phyloP scores from a whole-genome alignment of 2,888 invertebrate species.

The Nasonovia ribisnigri region DNA sequence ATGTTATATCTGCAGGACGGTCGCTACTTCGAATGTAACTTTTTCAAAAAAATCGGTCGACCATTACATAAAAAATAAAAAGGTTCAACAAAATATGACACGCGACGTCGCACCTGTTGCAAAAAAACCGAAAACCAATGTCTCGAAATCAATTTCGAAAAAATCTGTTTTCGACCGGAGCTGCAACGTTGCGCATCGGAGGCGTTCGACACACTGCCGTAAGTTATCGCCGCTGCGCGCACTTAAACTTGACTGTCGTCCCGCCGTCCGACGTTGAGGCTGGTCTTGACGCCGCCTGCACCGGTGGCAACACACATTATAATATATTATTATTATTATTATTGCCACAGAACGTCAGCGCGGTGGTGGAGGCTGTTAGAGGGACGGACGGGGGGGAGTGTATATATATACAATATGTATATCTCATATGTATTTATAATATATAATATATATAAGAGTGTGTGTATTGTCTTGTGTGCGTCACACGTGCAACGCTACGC shows the following conservation, averaged over 20 bases:
- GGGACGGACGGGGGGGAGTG: not conserved
- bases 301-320: slow-evolving; percentile 18
- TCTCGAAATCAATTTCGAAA: slow-evolving; percentile 12
- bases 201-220: not conserved
- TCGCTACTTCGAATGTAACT: not conserved
- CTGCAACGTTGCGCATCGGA: not conserved
- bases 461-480: not conserved
- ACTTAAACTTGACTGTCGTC: slow-evolving; percentile 43
- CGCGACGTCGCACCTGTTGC: not conserved
- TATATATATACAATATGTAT: not conserved
- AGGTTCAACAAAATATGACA: not conserved
- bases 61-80: not conserved
- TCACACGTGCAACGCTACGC: not conserved
- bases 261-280: slow-evolving; percentile 35
- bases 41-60: not conserved
- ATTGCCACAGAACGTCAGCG: not conserved
- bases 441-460: not conserved
- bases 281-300: slow-evolving; percentile 41
- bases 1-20: not conserved
- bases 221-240: not conserved
- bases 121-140: slow-evolving; percentile 8
- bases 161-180: not conserved
- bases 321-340: not conserved
- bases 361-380: not conserved
- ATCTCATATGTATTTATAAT: not conserved